Percentiles rank a stretch among this genome's conserved stretches.
Conservation (phyloP, 2,113 vertebrate species). For the Amphiprion ocellaris region DNA sequence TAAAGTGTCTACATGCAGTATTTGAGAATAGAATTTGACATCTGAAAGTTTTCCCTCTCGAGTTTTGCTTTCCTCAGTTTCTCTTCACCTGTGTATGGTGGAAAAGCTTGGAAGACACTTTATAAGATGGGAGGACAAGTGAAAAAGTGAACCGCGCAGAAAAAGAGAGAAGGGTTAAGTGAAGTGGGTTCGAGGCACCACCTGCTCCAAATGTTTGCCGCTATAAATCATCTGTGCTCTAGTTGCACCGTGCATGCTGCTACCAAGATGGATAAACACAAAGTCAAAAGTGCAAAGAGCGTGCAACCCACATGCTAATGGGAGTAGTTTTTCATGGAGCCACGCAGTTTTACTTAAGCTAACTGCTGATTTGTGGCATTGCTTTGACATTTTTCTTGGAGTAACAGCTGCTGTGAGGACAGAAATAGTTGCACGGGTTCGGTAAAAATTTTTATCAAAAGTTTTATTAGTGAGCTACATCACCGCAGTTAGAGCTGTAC, state of each 20-base stretch:
- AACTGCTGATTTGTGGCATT: neutral
- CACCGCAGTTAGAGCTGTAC: neutral
- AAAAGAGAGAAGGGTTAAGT: slow-evolving; percentile 44
- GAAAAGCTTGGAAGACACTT: slow-evolving; percentile 8
- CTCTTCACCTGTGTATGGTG: neutral
- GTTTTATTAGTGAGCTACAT: neutral
- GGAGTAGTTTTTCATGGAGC: neutral
- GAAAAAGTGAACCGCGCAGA: slow-evolving; percentile 17
- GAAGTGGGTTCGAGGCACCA: slow-evolving; percentile 73
- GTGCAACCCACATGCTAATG: neutral
- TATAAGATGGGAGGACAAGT: slow-evolving; percentile 33
- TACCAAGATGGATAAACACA: slow-evolving; percentile 39
- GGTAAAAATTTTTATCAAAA: neutral
- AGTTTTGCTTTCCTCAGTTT: neutral
- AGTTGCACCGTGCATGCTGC: slow-evolving; percentile 43
- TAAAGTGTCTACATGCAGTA: no score
- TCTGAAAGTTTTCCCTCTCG: neutral
- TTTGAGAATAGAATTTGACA: no score
- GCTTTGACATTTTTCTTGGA: slow-evolving; percentile 15
- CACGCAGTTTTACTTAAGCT: slow-evolving; percentile 19
- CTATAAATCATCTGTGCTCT: slow-evolving; percentile 71
- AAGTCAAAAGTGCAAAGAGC: slow-evolving; percentile 50
- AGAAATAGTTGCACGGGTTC: neutral
- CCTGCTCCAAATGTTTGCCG: slow-evolving; percentile 85
- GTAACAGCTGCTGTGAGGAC: neutral